A percentile compares a stretch with the other conserved stretches of the same genome.
Conservation (phyloP, 2,888 invertebrate species). For the Protophormia terraenovae region DNA sequence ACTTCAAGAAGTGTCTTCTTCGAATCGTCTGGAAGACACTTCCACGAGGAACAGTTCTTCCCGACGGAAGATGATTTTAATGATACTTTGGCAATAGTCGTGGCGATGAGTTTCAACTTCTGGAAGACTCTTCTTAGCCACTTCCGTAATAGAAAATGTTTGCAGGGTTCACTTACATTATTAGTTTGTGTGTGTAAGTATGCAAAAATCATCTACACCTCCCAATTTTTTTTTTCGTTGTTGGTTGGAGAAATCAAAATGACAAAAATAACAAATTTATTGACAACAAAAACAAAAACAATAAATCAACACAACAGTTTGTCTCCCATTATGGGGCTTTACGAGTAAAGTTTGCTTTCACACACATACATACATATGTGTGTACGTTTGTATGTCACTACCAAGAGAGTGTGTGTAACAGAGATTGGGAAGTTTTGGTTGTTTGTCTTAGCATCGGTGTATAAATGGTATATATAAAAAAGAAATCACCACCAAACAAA, state of each 20-base stretch:
- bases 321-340: slow-evolving; percentile 10
- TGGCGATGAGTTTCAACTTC: too few species aligned
- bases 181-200: not conserved
- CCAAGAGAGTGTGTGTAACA: not conserved
- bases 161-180: too few species aligned
- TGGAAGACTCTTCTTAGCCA: too few species aligned
- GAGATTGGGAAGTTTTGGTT: slow-evolving; percentile 23
- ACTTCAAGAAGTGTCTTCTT: too few species aligned
- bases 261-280: slow-evolving; percentile 45
- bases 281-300: slow-evolving; percentile 34
- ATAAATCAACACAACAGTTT: slow-evolving; percentile 46
- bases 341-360: not conserved
- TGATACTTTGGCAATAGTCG: too few species aligned
- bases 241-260: not conserved
- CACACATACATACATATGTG: too few species aligned
- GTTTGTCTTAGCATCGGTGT: not conserved
- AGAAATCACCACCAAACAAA: slow-evolving; percentile 28
- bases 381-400: not conserved
- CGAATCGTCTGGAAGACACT: too few species aligned
- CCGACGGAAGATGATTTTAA: too few species aligned
- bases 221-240: not conserved
- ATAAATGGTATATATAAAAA: not conserved
- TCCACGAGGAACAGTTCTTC: too few species aligned
- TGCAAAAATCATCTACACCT: not conserved
- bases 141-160: too few species aligned